Base-by-base conservation (phyloP, 1,140 invertebrate genomes). In the Trachymyrmex cornetzi region DNA sequence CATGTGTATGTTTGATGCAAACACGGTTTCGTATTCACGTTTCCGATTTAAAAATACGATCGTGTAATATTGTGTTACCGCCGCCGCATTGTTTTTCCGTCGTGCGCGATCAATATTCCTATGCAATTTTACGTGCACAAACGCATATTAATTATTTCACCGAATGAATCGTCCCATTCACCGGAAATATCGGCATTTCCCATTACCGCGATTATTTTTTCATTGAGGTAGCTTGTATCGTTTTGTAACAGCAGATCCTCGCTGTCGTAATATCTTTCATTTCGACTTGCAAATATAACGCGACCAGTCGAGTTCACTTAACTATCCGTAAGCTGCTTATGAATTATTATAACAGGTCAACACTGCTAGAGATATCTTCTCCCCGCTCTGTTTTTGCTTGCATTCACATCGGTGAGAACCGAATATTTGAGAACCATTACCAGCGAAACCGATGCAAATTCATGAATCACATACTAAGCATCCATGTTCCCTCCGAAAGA, bases 301-400 rank as follows among this genome's bases (percentile, higher is more conserved):
- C 50, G 44, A 44, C 55, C 30, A 14, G 75, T 88, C 63, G 77
- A 90, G 86, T 90, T 90, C 81, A 34, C 81, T 87, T 84, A 82
- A 90, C 87, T 90, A 91, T 69, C 59, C n/a, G 71, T 84, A 90
- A 91, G 82, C 89, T 71, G 87, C 89, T 90, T 90, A 90, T 77
- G 50, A 90, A 88, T 77, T 90, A 86, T 90, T 88, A 88, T 71
- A 81, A 82, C 82, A 38, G 75, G 77, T 71, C 61, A 80, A 82
- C 57, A 57, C 77, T 71, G 22, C 75, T 82, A 19, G 64, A 72
- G 75, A 77, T 77, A 63, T 77, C 72, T 81, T 44, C 38, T 24
- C 50, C 34, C 34, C 48, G 38, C n/a, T 44, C 34, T 16, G 57
- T 84, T 77, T 75, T 81, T 64, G 57, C 61, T 50, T 5, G 14